Evolutionary conservation across 2,797 vertebrate species (phyloP).

Genomic region (Babyrousa celebensis): DNA sequence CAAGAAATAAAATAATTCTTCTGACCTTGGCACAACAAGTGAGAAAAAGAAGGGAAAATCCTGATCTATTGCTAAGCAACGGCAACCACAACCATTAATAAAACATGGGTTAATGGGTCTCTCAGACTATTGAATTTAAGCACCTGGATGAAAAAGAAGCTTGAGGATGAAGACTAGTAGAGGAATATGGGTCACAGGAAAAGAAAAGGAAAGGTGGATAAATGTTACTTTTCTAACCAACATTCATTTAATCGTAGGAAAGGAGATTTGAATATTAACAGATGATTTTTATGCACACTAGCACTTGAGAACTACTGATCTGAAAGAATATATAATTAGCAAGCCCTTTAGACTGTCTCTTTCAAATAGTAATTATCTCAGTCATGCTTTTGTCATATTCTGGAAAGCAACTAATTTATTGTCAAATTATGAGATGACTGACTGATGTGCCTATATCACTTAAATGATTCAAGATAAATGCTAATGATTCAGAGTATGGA

Average conservation of each 20-base stretch:
- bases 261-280: background rate
- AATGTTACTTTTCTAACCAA: background rate
- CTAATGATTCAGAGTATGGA: background rate
- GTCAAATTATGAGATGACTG: background rate
- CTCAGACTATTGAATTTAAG: background rate
- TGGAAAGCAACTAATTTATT: slow-evolving; percentile 38
- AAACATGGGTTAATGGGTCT: background rate
- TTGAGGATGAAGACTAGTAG: background rate
- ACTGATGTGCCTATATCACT: background rate
- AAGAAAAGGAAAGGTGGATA: background rate
- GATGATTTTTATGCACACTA: background rate
- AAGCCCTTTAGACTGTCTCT: background rate
- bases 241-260: background rate
- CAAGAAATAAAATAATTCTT: background rate
- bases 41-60: background rate
- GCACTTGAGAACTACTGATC: background rate
- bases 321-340: slow-evolving; percentile 21
- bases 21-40: background rate
- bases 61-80: background rate
- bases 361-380: slow-evolving; percentile 15
- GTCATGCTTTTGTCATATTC: background rate
- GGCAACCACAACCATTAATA: background rate
- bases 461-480: background rate
- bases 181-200: background rate
- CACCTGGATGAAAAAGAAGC: background rate